Conservation (phyloP, 1,140 invertebrate species). For the Trichonephila clavata region DNA sequence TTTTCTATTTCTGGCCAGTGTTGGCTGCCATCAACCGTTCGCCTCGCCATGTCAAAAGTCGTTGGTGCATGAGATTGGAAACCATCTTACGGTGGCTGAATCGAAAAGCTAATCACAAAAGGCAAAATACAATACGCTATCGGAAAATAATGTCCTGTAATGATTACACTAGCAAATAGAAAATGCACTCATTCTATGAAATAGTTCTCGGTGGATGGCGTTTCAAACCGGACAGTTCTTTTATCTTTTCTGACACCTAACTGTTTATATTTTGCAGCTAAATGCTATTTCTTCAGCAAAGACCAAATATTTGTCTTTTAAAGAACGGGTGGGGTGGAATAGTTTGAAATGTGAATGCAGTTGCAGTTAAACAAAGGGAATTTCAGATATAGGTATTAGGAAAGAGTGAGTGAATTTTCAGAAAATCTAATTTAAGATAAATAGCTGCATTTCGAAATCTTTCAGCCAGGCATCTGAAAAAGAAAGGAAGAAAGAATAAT, state of each 20-base stretch:
- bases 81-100: not conserved
- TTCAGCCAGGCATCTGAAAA: not conserved
- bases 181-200: not conserved
- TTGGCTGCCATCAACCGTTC: constrained; percentile 28
- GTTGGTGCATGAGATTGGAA: constrained; percentile 48
- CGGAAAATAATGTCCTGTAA: constrained; percentile 22
- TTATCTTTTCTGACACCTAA: constrained; percentile 40
- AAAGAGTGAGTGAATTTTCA: not conserved
- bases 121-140: constrained; percentile 26
- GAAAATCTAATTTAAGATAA: constrained; percentile 70
- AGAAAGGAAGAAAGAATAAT: not conserved
- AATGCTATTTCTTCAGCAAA: constrained; percentile 54
- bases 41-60: constrained; percentile 37
- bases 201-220: not conserved
- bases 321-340: not conserved
- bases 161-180: constrained; percentile 51
- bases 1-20: not conserved
- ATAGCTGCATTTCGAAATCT: constrained; percentile 65
- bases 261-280: constrained; percentile 59
- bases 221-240: constrained; percentile 36
- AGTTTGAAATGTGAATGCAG: constrained; percentile 4
- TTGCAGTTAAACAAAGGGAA: constrained; percentile 62
- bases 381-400: not conserved
- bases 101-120: constrained; percentile 29
- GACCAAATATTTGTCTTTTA: constrained; percentile 57